phyloP scores from a whole-genome alignment of 2,113 vertebrate species.

The Columba livia region DNA sequence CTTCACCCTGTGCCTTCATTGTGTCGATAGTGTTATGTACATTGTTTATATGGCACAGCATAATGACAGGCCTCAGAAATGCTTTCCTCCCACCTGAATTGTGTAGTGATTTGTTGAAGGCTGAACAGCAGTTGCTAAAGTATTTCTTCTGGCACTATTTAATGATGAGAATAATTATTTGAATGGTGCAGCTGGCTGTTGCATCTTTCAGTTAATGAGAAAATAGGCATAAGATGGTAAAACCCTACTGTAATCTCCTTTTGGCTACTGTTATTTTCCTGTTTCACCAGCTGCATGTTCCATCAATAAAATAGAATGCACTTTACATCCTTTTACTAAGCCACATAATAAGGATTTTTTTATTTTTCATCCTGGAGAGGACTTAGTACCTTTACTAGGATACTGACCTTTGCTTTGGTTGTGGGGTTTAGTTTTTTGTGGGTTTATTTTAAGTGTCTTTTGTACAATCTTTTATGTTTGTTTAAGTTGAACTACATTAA shows the following conservation, averaged over 20 bases:
- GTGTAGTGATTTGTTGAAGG: not conserved
- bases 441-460: not conserved
- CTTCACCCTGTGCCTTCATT: not conserved
- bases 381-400: not conserved
- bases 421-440: not conserved
- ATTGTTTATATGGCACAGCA: not conserved
- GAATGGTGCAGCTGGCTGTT: not conserved
- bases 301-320: not conserved
- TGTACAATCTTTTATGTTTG: not conserved
- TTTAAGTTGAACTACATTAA: not conserved
- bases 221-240: not conserved
- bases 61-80: not conserved
- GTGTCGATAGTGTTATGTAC: fast-evolving
- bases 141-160: not conserved
- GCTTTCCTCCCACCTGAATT: not conserved
- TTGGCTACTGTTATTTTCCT: not conserved
- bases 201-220: not conserved
- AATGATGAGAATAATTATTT: not conserved
- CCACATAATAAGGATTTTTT: not conserved
- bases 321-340: not conserved
- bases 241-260: not conserved
- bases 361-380: not conserved
- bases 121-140: not conserved
- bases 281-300: not conserved
- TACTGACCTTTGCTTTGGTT: not conserved